These are phyloP conservation scores for Emydocephalus ijimae DNA, from an alignment of 2,113 vertebrate genomes.

Conservation along the genomic window DNA sequence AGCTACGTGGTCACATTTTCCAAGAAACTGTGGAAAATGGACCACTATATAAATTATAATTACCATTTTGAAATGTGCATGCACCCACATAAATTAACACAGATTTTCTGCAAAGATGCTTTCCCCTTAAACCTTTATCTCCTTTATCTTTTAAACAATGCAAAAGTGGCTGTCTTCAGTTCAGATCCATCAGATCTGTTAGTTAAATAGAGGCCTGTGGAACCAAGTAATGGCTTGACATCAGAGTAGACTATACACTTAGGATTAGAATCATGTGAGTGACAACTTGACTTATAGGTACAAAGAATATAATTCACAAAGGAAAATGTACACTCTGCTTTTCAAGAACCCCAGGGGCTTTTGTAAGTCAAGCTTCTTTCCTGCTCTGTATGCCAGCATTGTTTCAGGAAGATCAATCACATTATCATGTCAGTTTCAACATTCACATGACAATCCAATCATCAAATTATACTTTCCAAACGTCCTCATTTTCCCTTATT, in stretches of 20 bases:
- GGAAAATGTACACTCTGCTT: background rate
- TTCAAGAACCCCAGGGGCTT: background rate
- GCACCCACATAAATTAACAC: background rate
- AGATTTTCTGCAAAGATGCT: background rate
- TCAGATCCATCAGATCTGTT: background rate
- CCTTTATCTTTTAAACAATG: background rate
- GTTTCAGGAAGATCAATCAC: conserved; percentile 20
- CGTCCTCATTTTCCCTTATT: background rate
- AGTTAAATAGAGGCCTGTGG: background rate
- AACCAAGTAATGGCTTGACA: background rate
- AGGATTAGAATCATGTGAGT: background rate
- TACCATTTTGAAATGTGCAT: background rate
- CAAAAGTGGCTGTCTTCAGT: background rate
- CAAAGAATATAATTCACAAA: conserved; percentile 3
- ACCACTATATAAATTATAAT: background rate
- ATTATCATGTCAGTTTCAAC: conserved; percentile 14
- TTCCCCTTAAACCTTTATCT: background rate
- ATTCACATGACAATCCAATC: conserved; percentile 1
- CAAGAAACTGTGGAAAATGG: background rate
- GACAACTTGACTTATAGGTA: conserved; percentile 18
- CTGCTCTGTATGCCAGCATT: background rate
- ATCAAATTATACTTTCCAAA: conserved; percentile 31
- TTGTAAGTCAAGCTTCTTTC: conserved; percentile 16
- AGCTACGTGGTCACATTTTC: background rate
- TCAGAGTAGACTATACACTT: background rate